Base-by-base conservation (phyloP, 1,140 invertebrate species). In the Orussus abietinus region DNA sequence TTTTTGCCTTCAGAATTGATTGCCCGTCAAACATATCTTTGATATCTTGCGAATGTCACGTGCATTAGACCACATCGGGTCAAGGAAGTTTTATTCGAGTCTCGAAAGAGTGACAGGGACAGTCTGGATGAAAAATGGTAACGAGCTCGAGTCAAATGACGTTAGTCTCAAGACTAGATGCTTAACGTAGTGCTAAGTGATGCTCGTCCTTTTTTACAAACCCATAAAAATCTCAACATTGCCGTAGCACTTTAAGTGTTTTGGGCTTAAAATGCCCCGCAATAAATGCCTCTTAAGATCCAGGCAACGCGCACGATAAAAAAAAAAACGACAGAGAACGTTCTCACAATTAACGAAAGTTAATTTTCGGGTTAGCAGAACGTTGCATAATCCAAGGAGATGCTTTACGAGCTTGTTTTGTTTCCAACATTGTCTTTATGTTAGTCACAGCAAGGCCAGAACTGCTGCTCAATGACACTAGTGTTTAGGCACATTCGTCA, bases 261-360 rank as follows among this genome's bases (percentile, higher is more conserved):
- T 37, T 25, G 20, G n/a, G n/a, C n/a, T n/a, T n/a, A n/a, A n/a
- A n/a, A n/a, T n/a, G n/a, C n/a, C n/a, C n/a, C n/a, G n/a, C n/a
- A n/a, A n/a, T n/a, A n/a, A n/a, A n/a, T n/a, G n/a, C n/a, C n/a
- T n/a, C n/a, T n/a, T n/a, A n/a, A n/a, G n/a, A n/a, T n/a, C n/a
- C n/a, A n/a, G n/a, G n/a, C n/a, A n/a, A n/a, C n/a, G n/a, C n/a
- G n/a, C n/a, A n/a, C n/a, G n/a, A n/a, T n/a, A n/a, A n/a, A n/a
- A n/a, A n/a, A n/a, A 26, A 25, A 37, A 37, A 37, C 20, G 5
- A 21, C 34, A 37, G 25, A 47, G 47, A 18, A 52, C 59, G 56
- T 59, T 66, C 52, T 51, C 55, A 45, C 53, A 49, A 53, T 64
- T 59, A 61, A 59, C 48, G 40, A 9, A 38, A 52, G 57, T 62